phyloP scores from a whole-genome alignment of 2,888 invertebrate species.

The Rhingia rostrata region DNA sequence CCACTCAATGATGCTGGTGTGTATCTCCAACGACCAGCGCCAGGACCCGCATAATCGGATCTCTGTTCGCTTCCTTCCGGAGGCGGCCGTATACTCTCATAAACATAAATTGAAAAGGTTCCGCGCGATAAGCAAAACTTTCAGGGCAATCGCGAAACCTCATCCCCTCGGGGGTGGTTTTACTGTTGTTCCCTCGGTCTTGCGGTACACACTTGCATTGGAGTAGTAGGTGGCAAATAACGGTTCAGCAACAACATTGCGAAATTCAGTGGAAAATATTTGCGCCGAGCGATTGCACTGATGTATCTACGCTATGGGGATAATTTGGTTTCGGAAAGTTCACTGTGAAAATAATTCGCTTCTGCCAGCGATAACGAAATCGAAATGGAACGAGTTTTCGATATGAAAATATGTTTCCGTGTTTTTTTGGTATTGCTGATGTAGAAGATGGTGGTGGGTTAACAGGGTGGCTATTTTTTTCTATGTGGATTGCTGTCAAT shows the following conservation, averaged over 20 bases:
- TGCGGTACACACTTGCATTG: not conserved
- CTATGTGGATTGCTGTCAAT: no score
- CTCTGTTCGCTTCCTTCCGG: slow-evolving; percentile 51
- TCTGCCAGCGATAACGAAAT: slow-evolving; percentile 65
- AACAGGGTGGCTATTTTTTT: no score
- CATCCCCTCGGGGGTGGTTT: slow-evolving; percentile 48
- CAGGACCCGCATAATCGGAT: slow-evolving; percentile 65
- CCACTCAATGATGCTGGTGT: not conserved
- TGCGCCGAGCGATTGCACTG: slow-evolving; percentile 68
- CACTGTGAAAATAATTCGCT: slow-evolving; percentile 56
- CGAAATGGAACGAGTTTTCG: slow-evolving; percentile 55
- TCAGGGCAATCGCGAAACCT: slow-evolving; percentile 61
- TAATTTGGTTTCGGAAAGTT: slow-evolving; percentile 67
- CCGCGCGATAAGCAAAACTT: slow-evolving; percentile 71
- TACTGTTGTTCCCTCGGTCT: slow-evolving; percentile 1
- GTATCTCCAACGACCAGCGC: slow-evolving; percentile 52
- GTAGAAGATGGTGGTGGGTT: not conserved
- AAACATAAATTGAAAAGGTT: slow-evolving; percentile 73
- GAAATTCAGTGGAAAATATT: slow-evolving; percentile 73
- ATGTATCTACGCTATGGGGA: slow-evolving; percentile 71
- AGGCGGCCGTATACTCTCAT: slow-evolving; percentile 62
- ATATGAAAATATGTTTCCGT: slow-evolving; percentile 61
- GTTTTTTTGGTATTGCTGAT: slow-evolving; percentile 1
- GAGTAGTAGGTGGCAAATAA: slow-evolving; percentile 17
- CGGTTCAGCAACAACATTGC: slow-evolving; percentile 48